Conservation (phyloP, 2,113 vertebrate genomes). For the Myiozetetes cayanensis region DNA sequence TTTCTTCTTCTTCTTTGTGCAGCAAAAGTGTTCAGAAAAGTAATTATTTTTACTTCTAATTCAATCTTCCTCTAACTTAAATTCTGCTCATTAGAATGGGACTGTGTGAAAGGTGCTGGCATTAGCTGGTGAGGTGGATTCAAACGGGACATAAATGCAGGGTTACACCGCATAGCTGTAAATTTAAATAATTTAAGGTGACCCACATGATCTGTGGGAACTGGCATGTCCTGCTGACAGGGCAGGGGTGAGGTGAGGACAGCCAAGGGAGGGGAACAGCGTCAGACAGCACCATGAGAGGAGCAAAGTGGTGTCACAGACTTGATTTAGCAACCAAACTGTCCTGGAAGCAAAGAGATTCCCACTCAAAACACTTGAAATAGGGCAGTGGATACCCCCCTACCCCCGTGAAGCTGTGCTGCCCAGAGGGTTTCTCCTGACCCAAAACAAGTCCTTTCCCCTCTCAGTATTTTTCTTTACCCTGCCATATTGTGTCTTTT, state of each 20-base stretch:
- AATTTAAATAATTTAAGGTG: constrained; percentile 7
- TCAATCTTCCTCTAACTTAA: not conserved
- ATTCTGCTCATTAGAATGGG: constrained; percentile 1
- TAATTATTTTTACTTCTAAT: constrained; percentile 43
- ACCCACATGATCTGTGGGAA: not conserved
- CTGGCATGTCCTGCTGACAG: not conserved
- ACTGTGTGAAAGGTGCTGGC: not conserved
- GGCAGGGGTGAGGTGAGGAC: not conserved
- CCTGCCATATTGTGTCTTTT: not conserved
- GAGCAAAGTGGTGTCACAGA: not conserved
- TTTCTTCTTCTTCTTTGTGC: not conserved
- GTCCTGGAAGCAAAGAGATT: not conserved
- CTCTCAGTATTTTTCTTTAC: not conserved
- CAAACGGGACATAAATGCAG: constrained; percentile 11
- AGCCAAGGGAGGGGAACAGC: not conserved
- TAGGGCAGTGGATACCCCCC: not conserved
- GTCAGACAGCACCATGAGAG: not conserved
- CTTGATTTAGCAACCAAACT: not conserved
- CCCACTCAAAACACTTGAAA: not conserved
- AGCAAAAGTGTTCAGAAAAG: not conserved
- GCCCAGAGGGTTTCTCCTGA: not conserved
- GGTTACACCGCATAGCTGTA: not conserved
- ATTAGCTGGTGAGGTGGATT: not conserved
- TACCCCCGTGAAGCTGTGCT: not conserved
- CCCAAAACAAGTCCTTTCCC: not conserved